Base-by-base conservation (phyloP, 2,113 vertebrate genomes). In the Halichoeres trimaculatus region DNA sequence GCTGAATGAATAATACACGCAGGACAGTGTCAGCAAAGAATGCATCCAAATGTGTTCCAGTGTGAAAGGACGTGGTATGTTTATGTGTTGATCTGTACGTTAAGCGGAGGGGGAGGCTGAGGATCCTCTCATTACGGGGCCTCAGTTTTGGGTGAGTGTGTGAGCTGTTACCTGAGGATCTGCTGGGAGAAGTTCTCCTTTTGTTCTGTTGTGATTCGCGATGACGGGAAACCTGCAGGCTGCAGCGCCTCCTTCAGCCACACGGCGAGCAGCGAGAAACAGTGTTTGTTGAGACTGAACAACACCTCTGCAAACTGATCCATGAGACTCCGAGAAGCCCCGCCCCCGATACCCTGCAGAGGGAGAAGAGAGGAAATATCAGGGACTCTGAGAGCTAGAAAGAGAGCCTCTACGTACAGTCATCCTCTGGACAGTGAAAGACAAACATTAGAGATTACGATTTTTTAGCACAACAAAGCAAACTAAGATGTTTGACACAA, bases 281-380 rank as follows among this genome's bases (percentile, higher is more conserved):
- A 99, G 92, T 99, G 95, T 89, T 99, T 99, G 91, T 98, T 99
- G 88, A 99, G 93, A 75, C 92, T 92, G 81, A 99, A 99, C 35
- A 99, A 93, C 87, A 99, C 96, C 82, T 99, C 98, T 2, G 97
- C 97, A 10, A 98, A 99, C 90, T 96, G 96, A 88, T 99, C 98
- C 98, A 99, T 99, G 82, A 99, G 94, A 90, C 94, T 96, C 76
- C 98, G 96, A 65, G 98, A 98, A 2, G 97, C 96, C 80, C 97
- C 97, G 64, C 98, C 98, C 0, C 98, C 98, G 0, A 99, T 92
- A 2, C 96, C 98, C 98, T 99, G 86, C 13, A 80, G 48, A 70
- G 26, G 58, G 35, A 0, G 17, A 61, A 17, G 40, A 47, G 23
- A 51, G 0, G 17, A 43, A 65, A 76, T 71, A 63, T 23, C 22